Base-by-base conservation (phyloP, 2,888 invertebrate genomes). In the Chymomyza fuscimana region DNA sequence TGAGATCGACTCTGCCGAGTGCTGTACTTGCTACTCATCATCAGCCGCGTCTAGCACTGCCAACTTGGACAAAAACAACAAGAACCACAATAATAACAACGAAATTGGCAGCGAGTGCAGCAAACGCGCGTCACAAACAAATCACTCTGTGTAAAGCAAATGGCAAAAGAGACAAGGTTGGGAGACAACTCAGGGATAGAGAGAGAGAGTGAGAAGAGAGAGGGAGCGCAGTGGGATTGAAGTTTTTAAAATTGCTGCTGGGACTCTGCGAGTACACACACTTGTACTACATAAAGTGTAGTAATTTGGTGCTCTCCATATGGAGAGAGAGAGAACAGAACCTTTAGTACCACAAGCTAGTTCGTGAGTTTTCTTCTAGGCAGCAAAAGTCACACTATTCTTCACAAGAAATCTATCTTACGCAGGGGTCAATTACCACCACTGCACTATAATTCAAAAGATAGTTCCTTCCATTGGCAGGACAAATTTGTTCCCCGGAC, bases 201-300 rank as follows among this genome's bases (percentile, higher is more conserved):
- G 29, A n/a, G 22, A 7, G 32, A 54, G 22, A 62, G 40, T 12
- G n/a, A 3, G 22, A 22, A 16, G 15, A 5, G 58, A 19, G 15
- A 1, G 2, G 58, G 74, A n/a, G 69, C 25, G 79, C 74, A 65
- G 32, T 79, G 88, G 86, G 87, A 88, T 78, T 82, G 86, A 82
- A 83, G 86, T 89, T 86, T 86, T 83, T 71, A 87, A 85, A 85
- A 87, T 87, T 89, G 87, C 88, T 86, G 84, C 79, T 83, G 88
- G 86, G 89, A 87, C 88, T 7, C 32, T 85, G 86, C 87, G 83
- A 82, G 87, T 76, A 84, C 40, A 40, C 40, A 40, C 5, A 40
- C 7, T 88, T 88, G 81, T 78, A 78, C 76, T 79, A 46, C 12
- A 61, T 63, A 73, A 73, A 75, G 72, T 74, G 75, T 69, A 65